phyloP scores from a whole-genome alignment of 1,140 invertebrate genomes.

The Pseudachorutes palmiensis region DNA sequence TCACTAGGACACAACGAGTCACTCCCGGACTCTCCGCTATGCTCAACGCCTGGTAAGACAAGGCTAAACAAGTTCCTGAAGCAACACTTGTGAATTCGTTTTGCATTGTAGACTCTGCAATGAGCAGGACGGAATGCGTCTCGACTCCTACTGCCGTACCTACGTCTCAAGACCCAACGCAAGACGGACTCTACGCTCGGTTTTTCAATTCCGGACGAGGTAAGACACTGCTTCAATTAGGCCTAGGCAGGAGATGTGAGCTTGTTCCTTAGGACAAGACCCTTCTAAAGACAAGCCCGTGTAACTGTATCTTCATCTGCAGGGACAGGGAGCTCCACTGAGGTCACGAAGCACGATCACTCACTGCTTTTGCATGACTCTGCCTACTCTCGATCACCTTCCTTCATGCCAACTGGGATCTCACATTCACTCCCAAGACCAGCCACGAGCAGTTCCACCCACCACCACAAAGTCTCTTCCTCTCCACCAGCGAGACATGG shows the following conservation, averaged over 20 bases:
- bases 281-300: too few relatives aligned
- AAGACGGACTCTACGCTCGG: not conserved
- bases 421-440: slow-evolving; percentile 11
- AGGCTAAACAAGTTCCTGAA: not conserved
- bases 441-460: not conserved
- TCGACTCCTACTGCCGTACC: slow-evolving; percentile 12
- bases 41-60: slow-evolving; percentile 38
- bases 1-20: slow-evolving; percentile 30
- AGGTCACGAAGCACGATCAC: not conserved
- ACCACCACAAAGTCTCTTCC: slow-evolving; percentile 21
- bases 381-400: slow-evolving; percentile 2
- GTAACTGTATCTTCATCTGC: not conserved
- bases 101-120: slow-evolving; percentile 13
- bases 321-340: not conserved
- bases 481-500: slow-evolving; percentile 32
- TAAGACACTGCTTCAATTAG: too few relatives aligned
- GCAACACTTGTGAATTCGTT: not conserved
- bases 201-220: not conserved
- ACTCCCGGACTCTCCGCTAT: slow-evolving; percentile 36
- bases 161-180: not conserved
- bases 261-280: too few relatives aligned
- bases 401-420: not conserved
- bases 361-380: slow-evolving; percentile 17
- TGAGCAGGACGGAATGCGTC: slow-evolving; percentile 15
- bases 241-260: too few relatives aligned